Evolutionary conservation across 2,888 invertebrate species (phyloP), one percentile per base, ranked within the genome.

Genomic region (Glyphotaelius pellucidus): DNA sequence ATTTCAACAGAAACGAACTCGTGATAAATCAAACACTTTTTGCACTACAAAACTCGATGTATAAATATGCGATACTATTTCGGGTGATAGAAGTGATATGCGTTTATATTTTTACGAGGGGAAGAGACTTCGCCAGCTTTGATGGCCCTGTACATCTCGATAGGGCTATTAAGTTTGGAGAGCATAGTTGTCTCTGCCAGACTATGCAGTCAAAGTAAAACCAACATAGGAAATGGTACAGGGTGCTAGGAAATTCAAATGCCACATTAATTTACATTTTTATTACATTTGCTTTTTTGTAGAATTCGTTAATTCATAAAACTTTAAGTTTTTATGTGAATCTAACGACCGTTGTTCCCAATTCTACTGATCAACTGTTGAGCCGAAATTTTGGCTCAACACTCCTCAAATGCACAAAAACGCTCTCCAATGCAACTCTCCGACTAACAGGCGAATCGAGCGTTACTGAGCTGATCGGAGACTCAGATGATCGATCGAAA

Each of bases 141-240:
- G 32, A 83, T 83, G 11, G 83, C 31, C 19, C 35, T 83, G 83
- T 83, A 32, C 32, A 83, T 32, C 83, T 83, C 83, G 38, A 83
- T 83, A 11, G 38, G 83, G 35, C 83, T 38, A 83, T 83, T 35
- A 83, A 83, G 38, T 83, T 83, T 83, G 35, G 38, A 83, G 83
- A 35, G 83, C 25, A 38, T 83, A 19, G 83, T 83, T 83, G 83
- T 83, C 83, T 35, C 19, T 25, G 83, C 25, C 83, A 83, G 83
- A 83, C 83, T 83, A 83, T 83, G 83, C 83, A 83, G 83, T 38
- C 83, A 83, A 35, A 83, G 38, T 15, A 83, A 83, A 83, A 67
- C 25, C 67, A 67, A 67, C 67, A 67, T 67, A n/a, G 67, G 52
- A 67, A 67, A n/a, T 67, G 25, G 25, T 25, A 67, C 67, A 67